Evolutionary conservation across 2,888 invertebrate species (phyloP).

Genomic region (Hemaris fuciformis): DNA sequence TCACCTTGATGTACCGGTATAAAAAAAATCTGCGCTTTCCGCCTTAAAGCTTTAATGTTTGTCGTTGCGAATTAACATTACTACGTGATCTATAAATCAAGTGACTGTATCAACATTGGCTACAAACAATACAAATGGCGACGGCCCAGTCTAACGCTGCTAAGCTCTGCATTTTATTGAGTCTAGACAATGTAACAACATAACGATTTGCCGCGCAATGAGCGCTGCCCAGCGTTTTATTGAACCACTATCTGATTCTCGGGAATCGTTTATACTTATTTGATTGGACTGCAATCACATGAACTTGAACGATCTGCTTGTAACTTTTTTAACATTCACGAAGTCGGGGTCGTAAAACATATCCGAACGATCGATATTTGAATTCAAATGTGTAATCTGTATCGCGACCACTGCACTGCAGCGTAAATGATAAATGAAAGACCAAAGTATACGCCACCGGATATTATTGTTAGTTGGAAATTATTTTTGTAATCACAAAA

Average conservation of each 20-base stretch:
- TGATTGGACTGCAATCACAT: constrained; percentile 5
- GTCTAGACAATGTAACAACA: constrained; percentile 61
- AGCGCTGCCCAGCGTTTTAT: constrained; percentile 28
- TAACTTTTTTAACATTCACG: background rate
- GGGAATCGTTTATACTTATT: constrained; percentile 38
- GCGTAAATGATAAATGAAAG: constrained; percentile 56
- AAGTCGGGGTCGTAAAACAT: background rate
- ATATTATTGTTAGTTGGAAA: constrained; percentile 61
- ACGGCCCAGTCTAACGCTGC: constrained; percentile 32
- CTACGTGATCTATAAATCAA: too few relatives aligned
- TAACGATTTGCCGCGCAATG: constrained; percentile 42
- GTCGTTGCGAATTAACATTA: too few relatives aligned
- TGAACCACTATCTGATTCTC: constrained; percentile 46
- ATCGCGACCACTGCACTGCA: constrained; percentile 64
- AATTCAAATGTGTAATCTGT: constrained; percentile 39
- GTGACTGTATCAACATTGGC: background rate
- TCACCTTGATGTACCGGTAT: too few relatives aligned
- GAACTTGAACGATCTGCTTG: background rate
- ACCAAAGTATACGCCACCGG: constrained; percentile 58
- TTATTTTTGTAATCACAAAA: constrained; percentile 45
- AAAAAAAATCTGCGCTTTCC: too few relatives aligned
- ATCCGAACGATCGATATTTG: background rate
- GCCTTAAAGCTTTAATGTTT: too few relatives aligned
- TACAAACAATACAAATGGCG: background rate
- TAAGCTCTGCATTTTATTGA: constrained; percentile 43